Percentiles rank a stretch among this genome's conserved stretches.
Evolutionary conservation across 1,140 invertebrate genomes (phyloP).

Genomic region (Drosophila sp.): DNA sequence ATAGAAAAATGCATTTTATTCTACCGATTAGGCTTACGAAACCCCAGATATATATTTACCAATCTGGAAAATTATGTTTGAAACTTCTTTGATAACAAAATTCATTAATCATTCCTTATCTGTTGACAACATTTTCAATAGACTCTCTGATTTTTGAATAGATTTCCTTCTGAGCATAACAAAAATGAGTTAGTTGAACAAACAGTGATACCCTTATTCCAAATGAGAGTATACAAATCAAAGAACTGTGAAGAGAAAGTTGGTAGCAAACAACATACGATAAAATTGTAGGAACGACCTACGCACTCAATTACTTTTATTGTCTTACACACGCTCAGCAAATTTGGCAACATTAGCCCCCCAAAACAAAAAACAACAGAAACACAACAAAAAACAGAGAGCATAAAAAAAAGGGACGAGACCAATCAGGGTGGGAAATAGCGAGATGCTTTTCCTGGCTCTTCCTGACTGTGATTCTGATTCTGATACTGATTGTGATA

Average conservation of each 20-base stretch:
- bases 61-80: too few species aligned
- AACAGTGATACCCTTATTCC: not conserved
- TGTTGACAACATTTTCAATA: too few species aligned
- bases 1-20: too few species aligned
- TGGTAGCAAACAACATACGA: constrained; percentile 16
- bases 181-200: not conserved
- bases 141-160: too few species aligned
- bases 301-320: constrained; percentile 80
- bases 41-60: too few species aligned
- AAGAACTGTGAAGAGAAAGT: not conserved
- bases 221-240: not conserved
- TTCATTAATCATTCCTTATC: too few species aligned
- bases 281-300: constrained; percentile 56
- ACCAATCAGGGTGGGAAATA: not conserved
- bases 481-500: not conserved
- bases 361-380: not conserved
- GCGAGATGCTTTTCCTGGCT: not conserved
- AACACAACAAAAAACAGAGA: not conserved
- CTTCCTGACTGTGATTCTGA: not conserved
- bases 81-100: too few species aligned
- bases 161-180: too few species aligned
- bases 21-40: too few species aligned
- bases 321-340: constrained; percentile 74
- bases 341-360: constrained; percentile 68
- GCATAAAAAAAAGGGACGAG: too few species aligned